phyloP scores from a whole-genome alignment of 92 coral and sea anemone genomes.

The Phenganax marumi region DNA sequence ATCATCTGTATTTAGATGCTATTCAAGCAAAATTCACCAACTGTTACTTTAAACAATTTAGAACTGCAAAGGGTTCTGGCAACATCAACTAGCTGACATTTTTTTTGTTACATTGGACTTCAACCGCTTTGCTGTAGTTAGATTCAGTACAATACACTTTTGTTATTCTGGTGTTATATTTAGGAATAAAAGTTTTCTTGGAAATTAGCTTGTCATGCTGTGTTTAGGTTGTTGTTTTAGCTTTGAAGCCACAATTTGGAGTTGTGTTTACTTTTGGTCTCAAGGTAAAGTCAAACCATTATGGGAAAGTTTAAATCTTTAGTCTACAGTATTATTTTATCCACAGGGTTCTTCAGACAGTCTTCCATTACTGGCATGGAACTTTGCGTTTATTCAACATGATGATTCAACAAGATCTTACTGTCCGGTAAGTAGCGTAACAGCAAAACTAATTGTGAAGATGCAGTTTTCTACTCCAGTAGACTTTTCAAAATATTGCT shows the following conservation, averaged over 20 bases:
- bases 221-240: slow-evolving; percentile 73
- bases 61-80: too few relatives aligned
- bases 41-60: too few relatives aligned
- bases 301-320: not conserved
- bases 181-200: not conserved
- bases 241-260: slow-evolving; percentile 77
- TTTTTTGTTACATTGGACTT: too few relatives aligned
- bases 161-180: too few relatives aligned
- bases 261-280: slow-evolving; percentile 79
- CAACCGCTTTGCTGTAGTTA: too few relatives aligned
- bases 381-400: slow-evolving; percentile 92
- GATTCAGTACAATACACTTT: too few relatives aligned
- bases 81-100: too few relatives aligned
- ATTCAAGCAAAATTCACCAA: too few relatives aligned
- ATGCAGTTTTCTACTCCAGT: not conserved
- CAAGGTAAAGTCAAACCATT: slow-evolving; percentile 56
- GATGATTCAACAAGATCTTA: slow-evolving; percentile 63
- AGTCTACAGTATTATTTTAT: slow-evolving; percentile 1
- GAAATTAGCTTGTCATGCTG: not conserved
- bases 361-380: slow-evolving; percentile 89
- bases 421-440: slow-evolving; percentile 73
- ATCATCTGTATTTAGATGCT: too few relatives aligned
- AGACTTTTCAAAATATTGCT: not conserved
- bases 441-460: not conserved
- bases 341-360: slow-evolving; percentile 76